phyloP scores from a whole-genome alignment of 2,113 vertebrate genomes.

The Chelonoidis abingdonii region DNA sequence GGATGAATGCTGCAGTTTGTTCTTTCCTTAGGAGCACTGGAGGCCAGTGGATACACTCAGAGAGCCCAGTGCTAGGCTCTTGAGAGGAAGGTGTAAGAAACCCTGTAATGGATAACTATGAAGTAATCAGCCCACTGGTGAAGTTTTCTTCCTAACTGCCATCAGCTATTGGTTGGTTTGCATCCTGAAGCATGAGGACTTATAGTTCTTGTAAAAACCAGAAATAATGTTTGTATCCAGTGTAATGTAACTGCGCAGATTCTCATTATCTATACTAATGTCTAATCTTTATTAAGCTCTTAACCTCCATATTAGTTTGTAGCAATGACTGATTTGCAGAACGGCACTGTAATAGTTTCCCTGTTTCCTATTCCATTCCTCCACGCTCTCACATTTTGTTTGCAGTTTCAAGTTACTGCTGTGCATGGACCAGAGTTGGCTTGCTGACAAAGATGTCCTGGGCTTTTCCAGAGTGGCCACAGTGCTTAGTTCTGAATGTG shows the following conservation, averaged over 20 bases:
- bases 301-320: not conserved
- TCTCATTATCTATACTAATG: not conserved
- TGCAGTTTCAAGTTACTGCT: conserved; percentile 4
- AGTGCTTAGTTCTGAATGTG: conserved; percentile 11
- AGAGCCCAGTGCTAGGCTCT: not conserved
- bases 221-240: not conserved
- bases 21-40: not conserved
- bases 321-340: not conserved
- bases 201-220: conserved; percentile 4
- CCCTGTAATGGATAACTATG: not conserved
- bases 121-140: not conserved
- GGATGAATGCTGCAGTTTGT: not conserved
- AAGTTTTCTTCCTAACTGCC: not conserved
- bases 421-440: not conserved
- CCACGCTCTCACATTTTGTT: not conserved
- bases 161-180: not conserved
- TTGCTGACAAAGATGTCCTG: not conserved
- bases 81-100: not conserved
- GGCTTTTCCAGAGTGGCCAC: conserved; percentile 20
- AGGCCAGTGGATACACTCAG: not conserved
- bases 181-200: rapidly evolving
- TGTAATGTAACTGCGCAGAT: not conserved
- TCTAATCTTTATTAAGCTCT: conserved; percentile 17
- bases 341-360: not conserved
- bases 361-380: not conserved